Evolutionary conservation across 1,140 invertebrate genomes (phyloP).

Genomic region (Ceratoteleas bidentatus): DNA sequence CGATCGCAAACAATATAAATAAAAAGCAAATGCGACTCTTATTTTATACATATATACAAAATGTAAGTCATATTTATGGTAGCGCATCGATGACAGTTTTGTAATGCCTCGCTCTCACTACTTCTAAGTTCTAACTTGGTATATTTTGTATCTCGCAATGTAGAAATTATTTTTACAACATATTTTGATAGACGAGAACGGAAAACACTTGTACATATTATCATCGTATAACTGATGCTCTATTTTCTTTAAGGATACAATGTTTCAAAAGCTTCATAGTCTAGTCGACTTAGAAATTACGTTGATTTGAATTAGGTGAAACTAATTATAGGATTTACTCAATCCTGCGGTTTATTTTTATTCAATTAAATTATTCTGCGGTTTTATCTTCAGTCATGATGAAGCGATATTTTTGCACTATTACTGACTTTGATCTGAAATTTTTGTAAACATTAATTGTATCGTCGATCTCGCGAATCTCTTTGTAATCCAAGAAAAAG

Average conservation of each 20-base stretch:
- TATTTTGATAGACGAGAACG: slow-evolving; percentile 22
- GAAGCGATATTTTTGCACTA: too few relatives aligned
- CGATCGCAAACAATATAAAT: not conserved
- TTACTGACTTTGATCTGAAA: too few relatives aligned
- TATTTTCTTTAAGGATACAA: slow-evolving; percentile 19
- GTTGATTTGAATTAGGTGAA: slow-evolving; percentile 11
- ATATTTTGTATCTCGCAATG: slow-evolving; percentile 33
- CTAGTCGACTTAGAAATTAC: slow-evolving; percentile 32
- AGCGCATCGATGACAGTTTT: slow-evolving; percentile 36
- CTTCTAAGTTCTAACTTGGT: slow-evolving; percentile 69
- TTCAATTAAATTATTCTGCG: too few relatives aligned
- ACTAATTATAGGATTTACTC: not conserved
- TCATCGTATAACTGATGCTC: slow-evolving; percentile 10
- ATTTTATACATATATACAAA: slow-evolving; percentile 17
- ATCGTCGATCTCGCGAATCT: too few relatives aligned
- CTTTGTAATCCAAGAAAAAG: too few relatives aligned
- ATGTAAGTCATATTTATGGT: slow-evolving; percentile 38
- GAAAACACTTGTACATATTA: slow-evolving; percentile 34
- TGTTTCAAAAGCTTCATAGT: slow-evolving; percentile 34
- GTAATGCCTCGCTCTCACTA: slow-evolving; percentile 27
- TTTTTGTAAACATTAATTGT: too few relatives aligned
- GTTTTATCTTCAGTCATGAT: too few relatives aligned
- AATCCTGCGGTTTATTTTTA: too few relatives aligned
- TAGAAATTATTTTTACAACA: slow-evolving; percentile 15
- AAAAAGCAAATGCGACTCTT: not conserved